phyloP scores from a whole-genome alignment of 2,888 invertebrate species.

The Scaptomyza flava region DNA sequence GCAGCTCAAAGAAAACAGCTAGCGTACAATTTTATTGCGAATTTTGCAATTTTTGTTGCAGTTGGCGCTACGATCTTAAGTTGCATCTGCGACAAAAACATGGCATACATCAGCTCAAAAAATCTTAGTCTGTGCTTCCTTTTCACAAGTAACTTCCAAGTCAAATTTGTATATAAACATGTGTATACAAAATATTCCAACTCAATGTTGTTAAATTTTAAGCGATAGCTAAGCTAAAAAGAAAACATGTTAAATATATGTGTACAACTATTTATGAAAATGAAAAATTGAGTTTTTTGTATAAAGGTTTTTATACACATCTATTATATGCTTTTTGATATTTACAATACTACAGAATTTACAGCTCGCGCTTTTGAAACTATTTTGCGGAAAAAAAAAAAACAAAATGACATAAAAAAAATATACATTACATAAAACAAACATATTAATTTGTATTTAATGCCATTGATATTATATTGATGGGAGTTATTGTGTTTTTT shows the following conservation, averaged over 20 bases:
- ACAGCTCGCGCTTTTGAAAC: conserved; percentile 25
- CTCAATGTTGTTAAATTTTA: conserved; percentile 59
- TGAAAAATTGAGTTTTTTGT: conserved; percentile 54
- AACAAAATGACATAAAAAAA: conserved; percentile 17
- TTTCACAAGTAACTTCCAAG: background rate
- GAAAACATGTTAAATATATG: conserved; percentile 75
- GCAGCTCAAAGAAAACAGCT: conserved; percentile 67
- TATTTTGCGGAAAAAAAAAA: conserved; percentile 23
- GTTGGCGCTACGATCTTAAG: conserved; percentile 85
- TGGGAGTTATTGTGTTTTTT: conserved; percentile 10
- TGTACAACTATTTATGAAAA: conserved; percentile 76
- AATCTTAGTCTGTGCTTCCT: conserved; percentile 73
- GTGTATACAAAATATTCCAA: conserved; percentile 16
- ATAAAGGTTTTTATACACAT: conserved; percentile 2
- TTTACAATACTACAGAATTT: conserved; percentile 22
- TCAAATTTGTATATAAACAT: conserved; percentile 34
- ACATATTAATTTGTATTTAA: background rate
- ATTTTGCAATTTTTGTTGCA: conserved; percentile 83
- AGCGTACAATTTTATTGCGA: conserved; percentile 82
- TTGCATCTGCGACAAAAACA: conserved; percentile 84
- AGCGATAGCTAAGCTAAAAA: conserved; percentile 64
- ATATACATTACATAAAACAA: conserved; percentile 4
- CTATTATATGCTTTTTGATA: conserved; percentile 12
- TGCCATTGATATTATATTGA: background rate
- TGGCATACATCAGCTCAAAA: conserved; percentile 84